Percentiles rank a stretch among this genome's conserved stretches.
Conservation (phyloP, 2,888 invertebrate genomes). For the Dynastes tityus region DNA sequence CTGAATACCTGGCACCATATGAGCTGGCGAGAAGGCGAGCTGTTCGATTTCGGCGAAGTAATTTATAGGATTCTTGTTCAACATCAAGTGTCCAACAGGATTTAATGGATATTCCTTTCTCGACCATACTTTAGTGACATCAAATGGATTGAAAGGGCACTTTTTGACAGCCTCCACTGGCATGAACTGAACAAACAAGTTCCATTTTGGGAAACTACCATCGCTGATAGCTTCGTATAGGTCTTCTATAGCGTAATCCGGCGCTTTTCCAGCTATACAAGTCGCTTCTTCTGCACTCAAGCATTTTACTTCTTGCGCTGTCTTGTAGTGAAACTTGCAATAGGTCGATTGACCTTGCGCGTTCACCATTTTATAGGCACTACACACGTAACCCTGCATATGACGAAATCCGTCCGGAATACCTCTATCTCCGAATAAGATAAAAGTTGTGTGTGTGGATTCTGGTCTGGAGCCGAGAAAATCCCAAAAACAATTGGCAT, state of each 20-base stretch:
- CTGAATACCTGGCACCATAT: slow-evolving; percentile 94
- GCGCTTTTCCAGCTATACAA: slow-evolving; percentile 83
- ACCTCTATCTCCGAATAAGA: slow-evolving; percentile 93
- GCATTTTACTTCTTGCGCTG: slow-evolving; percentile 92
- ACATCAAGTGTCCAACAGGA: slow-evolving; percentile 88
- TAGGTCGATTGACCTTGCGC: slow-evolving; percentile 80
- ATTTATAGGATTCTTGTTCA: slow-evolving; percentile 92
- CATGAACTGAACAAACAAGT: slow-evolving; percentile 88
- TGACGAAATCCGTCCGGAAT: slow-evolving; percentile 93
- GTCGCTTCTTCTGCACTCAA: slow-evolving; percentile 80
- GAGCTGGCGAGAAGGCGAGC: slow-evolving; percentile 91
- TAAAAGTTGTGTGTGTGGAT: slow-evolving; percentile 86
- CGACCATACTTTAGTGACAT: slow-evolving; percentile 94
- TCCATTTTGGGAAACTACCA: slow-evolving; percentile 84
- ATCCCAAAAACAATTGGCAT: slow-evolving; percentile 97
- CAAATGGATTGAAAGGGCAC: slow-evolving; percentile 91
- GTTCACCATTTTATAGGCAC: slow-evolving; percentile 93
- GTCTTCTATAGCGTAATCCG: slow-evolving; percentile 92
- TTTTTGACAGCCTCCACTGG: slow-evolving; percentile 88
- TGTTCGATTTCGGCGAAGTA: slow-evolving; percentile 97
- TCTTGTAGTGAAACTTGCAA: slow-evolving; percentile 95
- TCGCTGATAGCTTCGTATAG: slow-evolving; percentile 90
- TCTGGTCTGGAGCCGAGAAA: slow-evolving; percentile 92
- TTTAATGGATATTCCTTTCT: slow-evolving; percentile 90
- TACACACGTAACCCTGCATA: slow-evolving; percentile 94